These are phyloP conservation scores for Eulemur mongoz DNA, from an alignment of 2,797 vertebrate genomes.

Conservation along the genomic window DNA sequence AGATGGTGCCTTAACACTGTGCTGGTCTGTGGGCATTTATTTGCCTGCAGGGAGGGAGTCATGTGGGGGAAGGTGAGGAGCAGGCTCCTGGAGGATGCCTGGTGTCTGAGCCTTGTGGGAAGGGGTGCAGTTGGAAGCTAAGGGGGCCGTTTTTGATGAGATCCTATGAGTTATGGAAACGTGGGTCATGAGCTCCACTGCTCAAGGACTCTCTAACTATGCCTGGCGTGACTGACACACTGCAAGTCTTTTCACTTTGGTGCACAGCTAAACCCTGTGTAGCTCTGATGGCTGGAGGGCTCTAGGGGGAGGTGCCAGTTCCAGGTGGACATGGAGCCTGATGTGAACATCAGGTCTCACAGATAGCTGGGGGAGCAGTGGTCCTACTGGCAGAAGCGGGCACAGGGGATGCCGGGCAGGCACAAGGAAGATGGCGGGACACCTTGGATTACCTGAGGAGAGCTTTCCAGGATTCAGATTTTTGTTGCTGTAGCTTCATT, in stretches of 20 bases:
- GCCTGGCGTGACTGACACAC: neutral
- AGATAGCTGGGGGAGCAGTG: neutral
- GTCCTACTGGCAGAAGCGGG: too few species aligned
- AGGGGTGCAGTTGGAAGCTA: neutral
- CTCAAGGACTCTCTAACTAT: neutral
- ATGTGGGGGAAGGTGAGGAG: neutral
- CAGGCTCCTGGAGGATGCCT: neutral
- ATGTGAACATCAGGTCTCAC: neutral
- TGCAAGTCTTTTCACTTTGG: neutral
- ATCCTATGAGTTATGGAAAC: neutral
- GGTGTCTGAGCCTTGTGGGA: neutral
- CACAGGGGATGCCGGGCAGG: neutral
- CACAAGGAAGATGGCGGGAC: too few species aligned
- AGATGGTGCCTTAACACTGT: rapidly evolving
- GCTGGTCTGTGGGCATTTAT: neutral
- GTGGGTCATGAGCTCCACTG: neutral
- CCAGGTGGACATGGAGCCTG: neutral
- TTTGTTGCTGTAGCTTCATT: neutral
- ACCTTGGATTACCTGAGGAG: rapidly evolving
- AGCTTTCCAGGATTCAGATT: neutral
- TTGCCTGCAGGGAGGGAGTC: neutral
- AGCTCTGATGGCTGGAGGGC: rapidly evolving
- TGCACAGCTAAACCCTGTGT: neutral
- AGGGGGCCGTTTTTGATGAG: neutral
- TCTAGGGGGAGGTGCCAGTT: neutral